Evolutionary conservation across 2,797 vertebrate species (phyloP), one percentile per base, ranked within the genome.

Genomic region (Chloroceryle inda): DNA sequence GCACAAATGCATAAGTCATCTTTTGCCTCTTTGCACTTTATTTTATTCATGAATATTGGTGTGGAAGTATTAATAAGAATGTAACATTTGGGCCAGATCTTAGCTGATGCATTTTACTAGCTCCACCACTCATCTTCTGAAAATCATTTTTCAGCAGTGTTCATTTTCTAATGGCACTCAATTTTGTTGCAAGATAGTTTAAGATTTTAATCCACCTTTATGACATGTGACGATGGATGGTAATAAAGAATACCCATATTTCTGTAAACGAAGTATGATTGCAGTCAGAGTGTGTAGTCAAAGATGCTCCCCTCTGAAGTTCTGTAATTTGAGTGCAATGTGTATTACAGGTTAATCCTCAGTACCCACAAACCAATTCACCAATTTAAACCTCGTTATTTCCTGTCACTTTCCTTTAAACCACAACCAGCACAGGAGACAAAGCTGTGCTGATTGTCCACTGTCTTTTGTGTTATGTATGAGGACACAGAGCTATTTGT

Each of bases 371-470:
- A 91, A 58, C 38, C 85, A 90, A 76, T 90, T 81, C 91, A 94
- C 92, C 94, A 88, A 73, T 95, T 96, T 92, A 94, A 94, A 96
- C 59, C 85, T 95, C 85, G 88, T 96, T 96, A 95, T 94, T 95
- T 94, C 89, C 80, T 94, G 95, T 92, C 91, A 80, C 82, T 89
- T 92, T 56, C 44, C 88, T 91, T 96, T 96, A 94, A 86, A 71
- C 91, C 91, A 35, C 76, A 61, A 52, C 42, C 37, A 63, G 55
- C 44, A 44, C 47, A 40, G 33, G 52, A 84, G 76, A 93, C 67
- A 88, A 94, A 92, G 76, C 87, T 84, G 47, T 76, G 85, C 59
- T 85, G 38, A 14, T 85, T 94, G 87, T 86, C 94, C 66, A 33
- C 73, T 92, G 88, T 86, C 82, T 82, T 88, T 94, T 84, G 38